Percentiles rank a stretch among this genome's conserved stretches.
Evolutionary conservation across 2,113 vertebrate genomes (phyloP).

Genomic region (Balaenoptera acutorostrata): DNA sequence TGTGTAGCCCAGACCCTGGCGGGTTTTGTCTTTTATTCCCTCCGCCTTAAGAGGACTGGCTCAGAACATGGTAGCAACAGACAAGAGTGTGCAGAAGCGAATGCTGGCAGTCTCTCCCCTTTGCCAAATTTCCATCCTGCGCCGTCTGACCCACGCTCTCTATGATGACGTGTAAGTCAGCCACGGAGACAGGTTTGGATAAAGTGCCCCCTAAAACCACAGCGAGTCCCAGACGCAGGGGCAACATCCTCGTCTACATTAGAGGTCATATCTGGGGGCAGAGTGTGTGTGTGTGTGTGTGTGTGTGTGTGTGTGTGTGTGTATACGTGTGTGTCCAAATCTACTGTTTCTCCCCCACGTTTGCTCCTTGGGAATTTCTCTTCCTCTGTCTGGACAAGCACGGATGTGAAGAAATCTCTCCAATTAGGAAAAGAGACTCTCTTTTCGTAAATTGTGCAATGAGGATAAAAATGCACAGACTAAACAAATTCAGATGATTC

Average conservation of each 20-base stretch:
- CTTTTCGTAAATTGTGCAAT: background rate
- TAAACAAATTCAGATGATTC: conserved; percentile 44
- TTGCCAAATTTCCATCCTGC: background rate
- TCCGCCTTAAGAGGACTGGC: background rate
- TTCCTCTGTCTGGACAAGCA: background rate
- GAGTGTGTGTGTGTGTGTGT: background rate
- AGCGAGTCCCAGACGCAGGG: too few species aligned
- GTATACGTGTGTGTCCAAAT: too few species aligned
- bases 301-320: background rate
- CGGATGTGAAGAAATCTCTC: background rate
- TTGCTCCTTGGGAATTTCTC: background rate
- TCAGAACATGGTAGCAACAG: background rate
- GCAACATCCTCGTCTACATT: background rate
- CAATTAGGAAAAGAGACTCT: background rate
- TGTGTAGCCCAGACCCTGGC: background rate
- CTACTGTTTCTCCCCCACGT: background rate
- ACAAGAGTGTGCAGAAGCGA: background rate
- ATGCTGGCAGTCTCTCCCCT: background rate
- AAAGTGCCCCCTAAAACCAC: background rate
- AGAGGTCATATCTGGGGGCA: background rate
- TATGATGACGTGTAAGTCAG: background rate
- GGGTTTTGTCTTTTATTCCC: background rate
- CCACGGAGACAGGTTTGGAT: background rate
- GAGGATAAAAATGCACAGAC: conserved; percentile 38
- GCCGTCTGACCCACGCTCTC: background rate